These are phyloP conservation scores for Galago senegalensis DNA, from an alignment of 2,797 vertebrate species.

Conservation along the genomic window DNA sequence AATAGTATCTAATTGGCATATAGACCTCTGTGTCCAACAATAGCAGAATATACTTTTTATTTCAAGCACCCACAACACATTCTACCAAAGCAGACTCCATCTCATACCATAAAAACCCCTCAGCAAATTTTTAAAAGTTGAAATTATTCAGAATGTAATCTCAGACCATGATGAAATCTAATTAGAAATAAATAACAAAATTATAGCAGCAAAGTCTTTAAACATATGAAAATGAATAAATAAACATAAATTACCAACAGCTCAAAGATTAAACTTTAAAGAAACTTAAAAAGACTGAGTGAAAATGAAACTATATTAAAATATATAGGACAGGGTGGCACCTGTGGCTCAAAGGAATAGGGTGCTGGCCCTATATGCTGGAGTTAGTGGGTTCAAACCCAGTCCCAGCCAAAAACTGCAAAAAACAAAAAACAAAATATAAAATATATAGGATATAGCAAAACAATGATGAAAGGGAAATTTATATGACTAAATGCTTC, in stretches of 20 bases:
- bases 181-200: conserved; percentile 11
- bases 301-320: neutral
- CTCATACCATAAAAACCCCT: neutral
- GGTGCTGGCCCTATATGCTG: too few relatives aligned
- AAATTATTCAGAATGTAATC: neutral
- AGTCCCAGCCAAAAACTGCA: too few relatives aligned
- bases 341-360: too few relatives aligned
- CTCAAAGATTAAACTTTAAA: neutral
- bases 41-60: neutral
- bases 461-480: neutral
- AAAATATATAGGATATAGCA: neutral
- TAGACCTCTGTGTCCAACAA: neutral
- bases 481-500: neutral
- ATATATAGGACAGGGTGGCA: too few relatives aligned
- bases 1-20: neutral
- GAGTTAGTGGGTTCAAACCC: too few relatives aligned
- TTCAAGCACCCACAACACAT: neutral
- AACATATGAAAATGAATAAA: neutral
- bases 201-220: neutral
- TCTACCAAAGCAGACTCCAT: neutral
- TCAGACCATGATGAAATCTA: neutral
- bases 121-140: neutral
- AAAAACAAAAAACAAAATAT: too few relatives aligned
- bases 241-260: neutral
- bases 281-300: conserved; percentile 1